Evolutionary conservation across 2,113 vertebrate genomes (phyloP).

Genomic region (Elephas maximus): DNA sequence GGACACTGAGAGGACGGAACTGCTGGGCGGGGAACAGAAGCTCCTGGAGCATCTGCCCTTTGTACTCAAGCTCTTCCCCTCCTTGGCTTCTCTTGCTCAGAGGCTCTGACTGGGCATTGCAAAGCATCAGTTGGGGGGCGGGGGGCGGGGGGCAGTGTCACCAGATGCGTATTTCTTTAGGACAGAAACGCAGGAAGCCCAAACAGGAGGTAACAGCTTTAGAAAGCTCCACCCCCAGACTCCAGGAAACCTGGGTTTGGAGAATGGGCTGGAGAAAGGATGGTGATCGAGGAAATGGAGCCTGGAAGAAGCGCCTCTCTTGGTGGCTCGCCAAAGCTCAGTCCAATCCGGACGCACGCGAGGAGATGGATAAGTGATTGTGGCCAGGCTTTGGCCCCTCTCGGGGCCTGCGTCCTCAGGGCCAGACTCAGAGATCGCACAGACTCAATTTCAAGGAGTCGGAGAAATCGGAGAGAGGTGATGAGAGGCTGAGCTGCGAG

Average conservation of each 20-base stretch:
- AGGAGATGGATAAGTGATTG: neutral
- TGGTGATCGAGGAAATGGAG: neutral
- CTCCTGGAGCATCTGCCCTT: neutral
- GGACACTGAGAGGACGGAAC: neutral
- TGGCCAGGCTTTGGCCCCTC: neutral
- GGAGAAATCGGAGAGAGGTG: neutral
- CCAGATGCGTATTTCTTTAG: neutral
- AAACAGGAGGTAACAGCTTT: neutral
- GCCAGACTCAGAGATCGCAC: neutral
- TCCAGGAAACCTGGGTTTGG: neutral
- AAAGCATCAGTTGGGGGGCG: neutral
- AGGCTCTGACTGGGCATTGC: neutral
- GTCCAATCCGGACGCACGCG: neutral
- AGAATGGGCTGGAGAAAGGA: neutral
- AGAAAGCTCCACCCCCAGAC: neutral
- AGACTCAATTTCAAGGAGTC: neutral
- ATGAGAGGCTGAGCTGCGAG: neutral
- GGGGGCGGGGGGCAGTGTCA: rapidly evolving
- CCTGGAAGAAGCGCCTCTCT: neutral
- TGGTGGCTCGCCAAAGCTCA: neutral
- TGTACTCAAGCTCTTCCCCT: neutral
- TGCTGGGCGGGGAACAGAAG: neutral
- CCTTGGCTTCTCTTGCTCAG: neutral
- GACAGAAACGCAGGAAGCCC: neutral
- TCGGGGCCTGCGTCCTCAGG: neutral